These are phyloP conservation scores for Nyctereutes procyonoides DNA, from an alignment of 2,113 vertebrate species.

Conservation along the genomic window DNA sequence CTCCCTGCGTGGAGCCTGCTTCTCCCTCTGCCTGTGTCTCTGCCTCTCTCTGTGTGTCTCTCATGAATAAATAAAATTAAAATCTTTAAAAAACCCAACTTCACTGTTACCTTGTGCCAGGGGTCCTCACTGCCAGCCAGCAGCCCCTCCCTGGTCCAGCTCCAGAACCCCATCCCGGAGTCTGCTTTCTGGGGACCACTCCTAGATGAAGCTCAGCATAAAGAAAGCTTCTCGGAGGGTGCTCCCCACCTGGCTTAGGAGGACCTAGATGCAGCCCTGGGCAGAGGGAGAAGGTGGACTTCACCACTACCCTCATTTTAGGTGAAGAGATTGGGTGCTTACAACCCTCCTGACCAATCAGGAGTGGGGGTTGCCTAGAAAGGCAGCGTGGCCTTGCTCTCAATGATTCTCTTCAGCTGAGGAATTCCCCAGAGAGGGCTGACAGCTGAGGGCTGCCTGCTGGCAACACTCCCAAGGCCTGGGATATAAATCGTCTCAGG, in stretches of 20 bases:
- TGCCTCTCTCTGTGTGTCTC: too few relatives aligned
- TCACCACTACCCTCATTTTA: fast-evolving
- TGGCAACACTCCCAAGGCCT: background rate
- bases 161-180: background rate
- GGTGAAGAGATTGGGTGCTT: background rate
- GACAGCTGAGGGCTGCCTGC: background rate
- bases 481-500: background rate
- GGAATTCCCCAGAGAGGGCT: background rate
- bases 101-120: background rate
- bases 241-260: background rate
- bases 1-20: too few relatives aligned
- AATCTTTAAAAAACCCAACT: too few relatives aligned
- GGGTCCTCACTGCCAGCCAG: background rate
- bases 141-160: fast-evolving
- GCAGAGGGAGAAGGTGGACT: fast-evolving
- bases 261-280: fast-evolving
- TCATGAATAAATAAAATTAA: too few relatives aligned
- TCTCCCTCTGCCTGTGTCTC: too few relatives aligned
- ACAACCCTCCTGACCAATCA: background rate
- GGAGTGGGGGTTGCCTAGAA: background rate
- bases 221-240: background rate
- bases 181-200: background rate
- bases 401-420: background rate
- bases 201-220: fast-evolving
- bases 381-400: background rate